These are phyloP conservation scores for Lutjanus campechanus DNA, from an alignment of 2,797 vertebrate genomes.

Conservation along the genomic window DNA sequence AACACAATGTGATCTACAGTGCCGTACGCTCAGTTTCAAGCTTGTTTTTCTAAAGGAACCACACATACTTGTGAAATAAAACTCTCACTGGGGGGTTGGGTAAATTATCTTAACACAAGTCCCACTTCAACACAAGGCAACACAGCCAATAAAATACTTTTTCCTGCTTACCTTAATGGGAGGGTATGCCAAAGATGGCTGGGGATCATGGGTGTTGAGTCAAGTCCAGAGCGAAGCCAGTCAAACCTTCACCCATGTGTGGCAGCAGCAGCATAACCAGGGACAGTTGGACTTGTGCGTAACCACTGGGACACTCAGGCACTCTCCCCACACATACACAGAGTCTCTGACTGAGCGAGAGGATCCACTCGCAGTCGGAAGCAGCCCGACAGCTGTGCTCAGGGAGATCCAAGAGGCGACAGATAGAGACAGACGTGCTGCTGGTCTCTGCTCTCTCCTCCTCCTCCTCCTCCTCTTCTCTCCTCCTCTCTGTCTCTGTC, in stretches of 20 bases:
- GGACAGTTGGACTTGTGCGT: slow-evolving; percentile 24
- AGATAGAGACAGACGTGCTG: slow-evolving; percentile 61
- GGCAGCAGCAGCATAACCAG: slow-evolving; percentile 36
- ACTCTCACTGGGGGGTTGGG: not conserved
- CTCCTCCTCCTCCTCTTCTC: slow-evolving; percentile 39
- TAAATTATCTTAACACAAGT: slow-evolving; percentile 10
- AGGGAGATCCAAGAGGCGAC: slow-evolving; percentile 60
- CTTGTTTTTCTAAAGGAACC: slow-evolving; percentile 13
- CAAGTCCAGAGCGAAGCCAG: slow-evolving; percentile 57
- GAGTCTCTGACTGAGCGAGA: slow-evolving; percentile 33
- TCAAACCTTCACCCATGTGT: slow-evolving; percentile 61
- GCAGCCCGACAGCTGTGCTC: slow-evolving; percentile 64
- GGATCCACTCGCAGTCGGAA: slow-evolving; percentile 39
- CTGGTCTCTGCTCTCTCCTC: slow-evolving; percentile 57
- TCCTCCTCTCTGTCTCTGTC: slow-evolving; percentile 39
- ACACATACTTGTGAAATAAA: not conserved
- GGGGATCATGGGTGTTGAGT: slow-evolving; percentile 67
- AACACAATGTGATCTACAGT: slow-evolving; percentile 7
- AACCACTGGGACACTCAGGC: slow-evolving; percentile 34
- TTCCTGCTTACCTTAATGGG: slow-evolving; percentile 75
- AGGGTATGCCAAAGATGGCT: slow-evolving; percentile 68
- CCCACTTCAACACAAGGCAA: not conserved
- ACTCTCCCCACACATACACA: slow-evolving; percentile 41
- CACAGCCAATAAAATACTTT: not conserved
- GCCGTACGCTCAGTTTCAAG: not conserved